Evolutionary conservation across 2,888 invertebrate genomes (phyloP), one percentile per base, ranked within the genome.

Genomic region (Drosophila ezoana): DNA sequence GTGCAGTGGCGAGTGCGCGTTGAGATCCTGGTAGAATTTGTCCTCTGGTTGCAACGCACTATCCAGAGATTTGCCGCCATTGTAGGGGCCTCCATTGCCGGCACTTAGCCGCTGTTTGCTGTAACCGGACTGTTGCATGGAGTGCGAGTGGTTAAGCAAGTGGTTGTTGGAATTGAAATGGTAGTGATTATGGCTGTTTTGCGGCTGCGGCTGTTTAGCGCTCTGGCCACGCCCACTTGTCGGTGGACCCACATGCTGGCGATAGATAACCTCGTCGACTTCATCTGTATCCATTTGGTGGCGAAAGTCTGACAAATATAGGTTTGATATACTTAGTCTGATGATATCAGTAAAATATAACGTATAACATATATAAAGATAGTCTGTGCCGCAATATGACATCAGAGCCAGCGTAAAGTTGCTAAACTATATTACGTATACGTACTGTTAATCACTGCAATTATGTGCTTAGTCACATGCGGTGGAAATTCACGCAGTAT

Each of bases 401-500:
- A 11, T 35, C 35, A 35, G 35, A 35, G 3, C 4, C 4, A 35
- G 8, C 16, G 14, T 6, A 14, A 54, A 35, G 13, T 11, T 20
- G 41, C 11, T 41, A 1, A 11, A 13, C 4, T 23, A 54, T 2
- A 69, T 67, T 49, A 66, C 53, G 43, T 45, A 78, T 59, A 93
- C 94, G 93, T 93, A 97, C 97, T 95, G 93, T 95, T 95, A 85
- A 98, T 96, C 79, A 97, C 95, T 81, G 95, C 95, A 76, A 96
- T 95, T 76, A 98, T 97, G 91, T 97, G 96, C 86, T 96, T 96
- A 8, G 97, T 96, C 2, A 97, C 97, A 86, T 97, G 96, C 33
- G 96, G 95, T n/a, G 97, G 96, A 92, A 97, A 97, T 87, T 97
- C 97, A 56, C 95, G 95, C 18, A 98, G 93, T 62, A 98, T 94